These are phyloP conservation scores for Theocolax elegans DNA, from an alignment of 1,140 invertebrate species.

Conservation along the genomic window DNA sequence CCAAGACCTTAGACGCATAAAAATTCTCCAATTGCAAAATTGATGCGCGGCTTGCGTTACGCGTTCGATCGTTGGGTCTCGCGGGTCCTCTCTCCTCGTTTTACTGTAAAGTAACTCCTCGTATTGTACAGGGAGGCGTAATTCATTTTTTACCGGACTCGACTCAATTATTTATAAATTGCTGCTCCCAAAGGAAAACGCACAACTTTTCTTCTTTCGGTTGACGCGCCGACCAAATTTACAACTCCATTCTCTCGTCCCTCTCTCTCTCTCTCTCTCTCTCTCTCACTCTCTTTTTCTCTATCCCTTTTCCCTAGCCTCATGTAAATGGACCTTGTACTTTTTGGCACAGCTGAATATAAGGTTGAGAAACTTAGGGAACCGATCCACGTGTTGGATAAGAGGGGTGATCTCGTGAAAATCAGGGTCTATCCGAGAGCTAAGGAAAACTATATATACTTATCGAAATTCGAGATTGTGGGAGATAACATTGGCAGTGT, in stretches of 20 bases:
- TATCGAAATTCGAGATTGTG: conserved; percentile 38
- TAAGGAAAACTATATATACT: conserved; percentile 28
- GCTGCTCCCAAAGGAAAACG: conserved; percentile 60
- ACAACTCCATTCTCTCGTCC: neutral
- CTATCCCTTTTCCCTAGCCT: neutral
- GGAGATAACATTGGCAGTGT: conserved; percentile 27
- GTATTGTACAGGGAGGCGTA: conserved; percentile 68
- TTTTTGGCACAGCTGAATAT: neutral
- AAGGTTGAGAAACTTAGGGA: conserved; percentile 14
- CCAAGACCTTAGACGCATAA: neutral
- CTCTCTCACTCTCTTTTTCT: neutral
- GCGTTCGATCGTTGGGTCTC: conserved; percentile 49
- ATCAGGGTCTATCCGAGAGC: conserved; percentile 19
- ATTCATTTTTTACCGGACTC: conserved; percentile 70
- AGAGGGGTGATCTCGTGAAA: conserved; percentile 16
- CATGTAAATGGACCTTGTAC: no score
- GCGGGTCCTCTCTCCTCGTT: conserved; percentile 63
- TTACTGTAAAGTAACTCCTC: conserved; percentile 64
- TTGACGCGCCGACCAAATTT: no score
- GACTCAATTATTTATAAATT: conserved; percentile 70
- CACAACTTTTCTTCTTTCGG: neutral
- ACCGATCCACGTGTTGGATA: conserved; percentile 12
- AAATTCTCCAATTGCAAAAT: conserved; percentile 68
- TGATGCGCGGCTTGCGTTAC: conserved; percentile 67
- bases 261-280: conserved; percentile 6